A percentile compares a stretch with the other conserved stretches of the same genome.
phyloP scores from a whole-genome alignment of 1,140 invertebrate species.

The Coptotermes formosanus region DNA sequence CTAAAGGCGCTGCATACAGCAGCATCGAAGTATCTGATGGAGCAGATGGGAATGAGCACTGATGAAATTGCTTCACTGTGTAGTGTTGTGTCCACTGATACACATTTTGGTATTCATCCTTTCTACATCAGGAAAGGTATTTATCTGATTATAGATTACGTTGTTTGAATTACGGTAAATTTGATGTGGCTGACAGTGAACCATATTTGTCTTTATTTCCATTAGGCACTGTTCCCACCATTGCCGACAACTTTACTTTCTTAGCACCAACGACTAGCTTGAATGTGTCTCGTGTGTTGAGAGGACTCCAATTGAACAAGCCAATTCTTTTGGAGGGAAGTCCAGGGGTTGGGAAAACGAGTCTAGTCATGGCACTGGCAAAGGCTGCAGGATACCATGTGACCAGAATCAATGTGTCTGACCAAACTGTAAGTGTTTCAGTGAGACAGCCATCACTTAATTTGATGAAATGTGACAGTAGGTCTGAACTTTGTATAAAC shows the following conservation, averaged over 20 bases:
- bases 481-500: too few relatives aligned
- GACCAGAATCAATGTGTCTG: conserved; percentile 94
- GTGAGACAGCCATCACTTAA: too few relatives aligned
- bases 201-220: neutral
- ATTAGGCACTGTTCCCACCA: neutral
- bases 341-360: conserved; percentile 98
- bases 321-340: conserved; percentile 95
- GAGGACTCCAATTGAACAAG: conserved; percentile 85
- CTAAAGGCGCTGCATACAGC: neutral
- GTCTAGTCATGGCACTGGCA: conserved; percentile 88
- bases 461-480: too few relatives aligned
- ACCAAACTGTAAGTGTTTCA: conserved; percentile 81
- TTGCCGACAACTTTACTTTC: neutral
- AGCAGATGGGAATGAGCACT: neutral
- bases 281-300: conserved; percentile 70
- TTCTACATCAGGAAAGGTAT: conserved; percentile 48
- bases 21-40: neutral
- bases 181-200: neutral
- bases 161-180: neutral
- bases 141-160: neutral
- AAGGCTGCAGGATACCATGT: conserved; percentile 78
- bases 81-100: neutral
- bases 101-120: conserved; percentile 46
- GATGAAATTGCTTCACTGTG: neutral
- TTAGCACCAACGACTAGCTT: conserved; percentile 15